Percentiles rank a stretch among this genome's conserved stretches.
Evolutionary conservation across 1,140 invertebrate genomes (phyloP).

Genomic region (Asobara japonica): DNA sequence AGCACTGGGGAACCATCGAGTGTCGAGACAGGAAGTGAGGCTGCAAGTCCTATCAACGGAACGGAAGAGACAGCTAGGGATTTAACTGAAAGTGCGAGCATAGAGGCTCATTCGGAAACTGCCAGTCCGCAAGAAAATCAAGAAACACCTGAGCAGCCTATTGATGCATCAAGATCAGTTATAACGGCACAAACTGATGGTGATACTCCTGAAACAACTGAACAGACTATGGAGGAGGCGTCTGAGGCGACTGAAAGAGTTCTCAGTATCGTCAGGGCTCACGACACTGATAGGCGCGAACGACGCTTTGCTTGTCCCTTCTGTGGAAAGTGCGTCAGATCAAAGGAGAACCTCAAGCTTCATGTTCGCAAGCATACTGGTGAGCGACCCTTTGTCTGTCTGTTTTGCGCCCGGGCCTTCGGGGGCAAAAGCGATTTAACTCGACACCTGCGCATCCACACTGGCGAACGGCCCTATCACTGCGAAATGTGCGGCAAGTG

Average conservation of each 20-base stretch:
- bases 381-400: constrained; percentile 85
- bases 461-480: constrained; percentile 86
- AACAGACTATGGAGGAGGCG: constrained; percentile 45
- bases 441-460: constrained; percentile 86
- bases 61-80: constrained; percentile 43
- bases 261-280: constrained; percentile 46
- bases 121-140: constrained; percentile 47
- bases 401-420: constrained; percentile 87
- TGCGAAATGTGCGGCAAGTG: constrained; percentile 92
- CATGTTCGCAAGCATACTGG: constrained; percentile 91
- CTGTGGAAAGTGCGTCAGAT: constrained; percentile 88
- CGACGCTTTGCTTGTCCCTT: constrained; percentile 84
- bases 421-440: constrained; percentile 88
- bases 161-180: background rate
- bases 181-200: constrained; percentile 20
- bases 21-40: constrained; percentile 61
- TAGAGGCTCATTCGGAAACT: constrained; percentile 50
- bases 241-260: constrained; percentile 50
- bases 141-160: constrained; percentile 15
- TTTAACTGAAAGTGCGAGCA: constrained; percentile 41
- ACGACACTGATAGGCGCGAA: constrained; percentile 59
- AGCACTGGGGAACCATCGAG: constrained; percentile 76
- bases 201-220: constrained; percentile 44
- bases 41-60: constrained; percentile 47
- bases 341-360: constrained; percentile 87